A percentile compares a stretch with the other conserved stretches of the same genome.
Evolutionary conservation across 2,113 vertebrate genomes (phyloP).

Genomic region (Hyaena hyaena): DNA sequence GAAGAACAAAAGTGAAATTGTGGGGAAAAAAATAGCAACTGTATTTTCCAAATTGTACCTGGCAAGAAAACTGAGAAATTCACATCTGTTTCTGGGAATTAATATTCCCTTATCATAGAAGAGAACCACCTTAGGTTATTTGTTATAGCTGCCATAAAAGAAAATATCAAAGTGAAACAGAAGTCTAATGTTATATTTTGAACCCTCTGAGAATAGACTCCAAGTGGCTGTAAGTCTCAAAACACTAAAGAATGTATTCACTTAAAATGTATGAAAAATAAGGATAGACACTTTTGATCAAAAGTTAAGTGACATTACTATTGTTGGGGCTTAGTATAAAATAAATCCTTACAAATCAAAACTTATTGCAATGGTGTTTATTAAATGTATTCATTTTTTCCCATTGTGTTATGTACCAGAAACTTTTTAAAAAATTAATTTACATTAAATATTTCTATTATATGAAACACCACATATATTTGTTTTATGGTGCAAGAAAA

Average conservation of each 20-base stretch:
- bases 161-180: slow-evolving; percentile 75
- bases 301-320: neutral
- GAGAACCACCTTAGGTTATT: slow-evolving; percentile 70
- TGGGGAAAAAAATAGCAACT: slow-evolving; percentile 47
- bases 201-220: slow-evolving; percentile 48
- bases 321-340: neutral
- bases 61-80: slow-evolving; percentile 70
- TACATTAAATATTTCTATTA: neutral
- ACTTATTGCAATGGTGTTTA: neutral
- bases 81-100: slow-evolving; percentile 80
- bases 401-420: neutral
- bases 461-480: neutral
- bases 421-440: neutral
- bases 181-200: slow-evolving; percentile 67
- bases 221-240: slow-evolving; percentile 38
- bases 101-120: slow-evolving; percentile 54
- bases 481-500: neutral
- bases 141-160: slow-evolving; percentile 72
- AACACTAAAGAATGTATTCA: slow-evolving; percentile 29
- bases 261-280: neutral
- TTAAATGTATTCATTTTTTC: neutral
- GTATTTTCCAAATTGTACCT: slow-evolving; percentile 71
- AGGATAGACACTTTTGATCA: neutral
- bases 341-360: neutral
- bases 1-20: slow-evolving; percentile 27